These are phyloP conservation scores for Hystrix brachyura DNA, from an alignment of 2,113 vertebrate genomes.

Conservation along the genomic window DNA sequence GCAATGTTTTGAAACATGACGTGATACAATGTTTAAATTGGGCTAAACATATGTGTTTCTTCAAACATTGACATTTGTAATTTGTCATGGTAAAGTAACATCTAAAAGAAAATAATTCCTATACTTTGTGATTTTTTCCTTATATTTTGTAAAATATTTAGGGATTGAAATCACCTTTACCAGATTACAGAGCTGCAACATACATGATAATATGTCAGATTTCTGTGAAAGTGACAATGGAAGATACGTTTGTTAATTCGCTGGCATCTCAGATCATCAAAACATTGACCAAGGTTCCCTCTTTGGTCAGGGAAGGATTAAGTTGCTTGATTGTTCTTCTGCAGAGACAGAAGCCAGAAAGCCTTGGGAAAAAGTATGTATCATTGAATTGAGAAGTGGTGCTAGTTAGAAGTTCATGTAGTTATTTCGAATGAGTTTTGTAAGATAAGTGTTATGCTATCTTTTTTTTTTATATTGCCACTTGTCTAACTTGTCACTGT, in stretches of 20 bases:
- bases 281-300: slow-evolving; percentile 89
- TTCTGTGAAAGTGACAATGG: slow-evolving; percentile 94
- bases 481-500: neutral
- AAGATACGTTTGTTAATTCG: slow-evolving; percentile 90
- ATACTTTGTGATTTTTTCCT: slow-evolving; percentile 50
- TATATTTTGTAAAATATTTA: slow-evolving; percentile 81
- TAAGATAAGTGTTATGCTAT: neutral
- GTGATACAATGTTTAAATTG: neutral
- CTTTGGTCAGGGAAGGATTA: slow-evolving; percentile 91
- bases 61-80: neutral
- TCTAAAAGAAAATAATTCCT: slow-evolving; percentile 18
- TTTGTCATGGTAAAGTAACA: slow-evolving; percentile 35
- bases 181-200: slow-evolving; percentile 95
- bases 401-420: neutral
- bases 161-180: slow-evolving; percentile 94
- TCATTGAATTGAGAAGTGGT: neutral
- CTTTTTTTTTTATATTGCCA: neutral
- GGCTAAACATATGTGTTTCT: neutral
- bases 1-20: neutral
- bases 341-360: slow-evolving; percentile 94
- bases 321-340: slow-evolving; percentile 94
- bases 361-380: slow-evolving; percentile 92
- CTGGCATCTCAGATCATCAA: slow-evolving; percentile 92
- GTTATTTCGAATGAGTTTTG: neutral
- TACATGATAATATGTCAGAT: slow-evolving; percentile 97